phyloP scores from a whole-genome alignment of 2,888 invertebrate genomes.

The Reticulitermes lucifugus region DNA sequence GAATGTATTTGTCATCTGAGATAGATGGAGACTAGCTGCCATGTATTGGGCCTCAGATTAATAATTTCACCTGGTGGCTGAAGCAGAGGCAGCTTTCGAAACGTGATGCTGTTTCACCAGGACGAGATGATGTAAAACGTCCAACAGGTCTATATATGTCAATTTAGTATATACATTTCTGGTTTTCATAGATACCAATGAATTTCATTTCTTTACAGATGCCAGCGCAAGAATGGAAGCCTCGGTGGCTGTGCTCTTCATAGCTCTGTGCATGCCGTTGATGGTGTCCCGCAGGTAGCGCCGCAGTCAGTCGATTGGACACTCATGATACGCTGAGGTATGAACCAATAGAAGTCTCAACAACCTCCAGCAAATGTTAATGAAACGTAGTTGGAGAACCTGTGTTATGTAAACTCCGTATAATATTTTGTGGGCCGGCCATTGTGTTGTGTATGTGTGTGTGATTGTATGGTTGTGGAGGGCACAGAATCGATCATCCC shows the following conservation, averaged over 20 bases:
- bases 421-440: not conserved
- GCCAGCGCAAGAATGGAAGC: not conserved
- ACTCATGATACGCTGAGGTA: not conserved
- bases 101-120: too few relatives aligned
- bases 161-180: too few relatives aligned
- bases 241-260: not conserved
- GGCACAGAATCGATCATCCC: not conserved
- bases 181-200: not conserved
- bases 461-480: not conserved
- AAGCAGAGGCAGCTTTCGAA: too few relatives aligned
- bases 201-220: not conserved
- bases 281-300: conserved; percentile 9
- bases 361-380: not conserved
- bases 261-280: not conserved
- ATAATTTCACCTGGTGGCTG: too few relatives aligned
- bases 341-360: conserved; percentile 14
- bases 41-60: too few relatives aligned
- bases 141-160: too few relatives aligned
- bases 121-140: too few relatives aligned
- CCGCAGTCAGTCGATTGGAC: not conserved
- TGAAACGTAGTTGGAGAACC: not conserved
- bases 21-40: too few relatives aligned
- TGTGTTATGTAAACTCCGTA: not conserved
- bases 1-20: too few relatives aligned
- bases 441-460: not conserved